Percentiles rank a stretch among this genome's conserved stretches.
Conservation (phyloP, 30 jellyfish, hydroid and myxozoan genomes). For the Mastigias papua region DNA sequence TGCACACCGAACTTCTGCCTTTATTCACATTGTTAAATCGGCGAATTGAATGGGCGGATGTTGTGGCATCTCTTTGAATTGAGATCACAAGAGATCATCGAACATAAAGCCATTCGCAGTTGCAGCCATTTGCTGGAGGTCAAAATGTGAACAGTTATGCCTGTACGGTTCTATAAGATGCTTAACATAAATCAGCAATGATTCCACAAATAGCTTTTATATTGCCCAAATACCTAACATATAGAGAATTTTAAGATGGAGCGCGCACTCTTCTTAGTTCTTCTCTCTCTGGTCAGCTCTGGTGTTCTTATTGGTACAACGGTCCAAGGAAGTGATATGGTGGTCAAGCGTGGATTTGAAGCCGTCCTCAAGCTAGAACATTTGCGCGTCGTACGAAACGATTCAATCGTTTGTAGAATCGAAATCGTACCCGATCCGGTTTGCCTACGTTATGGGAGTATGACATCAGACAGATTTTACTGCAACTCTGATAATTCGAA, state of each 20-base stretch:
- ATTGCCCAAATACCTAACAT: not conserved
- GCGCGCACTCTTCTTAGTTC: not conserved
- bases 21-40: slow-evolving; percentile 21
- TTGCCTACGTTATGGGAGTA: slow-evolving; percentile 71
- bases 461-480: slow-evolving; percentile 7
- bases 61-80: slow-evolving; percentile 48
- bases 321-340: not conserved
- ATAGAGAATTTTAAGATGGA: not conserved
- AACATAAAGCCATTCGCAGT: slow-evolving; percentile 27
- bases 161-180: slow-evolving; percentile 9
- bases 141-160: slow-evolving; percentile 38
- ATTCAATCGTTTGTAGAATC: slow-evolving; percentile 47
- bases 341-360: slow-evolving; percentile 26
- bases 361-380: slow-evolving; percentile 4
- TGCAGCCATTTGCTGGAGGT: slow-evolving; percentile 20
- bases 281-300: not conserved
- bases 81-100: slow-evolving; percentile 30
- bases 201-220: not conserved
- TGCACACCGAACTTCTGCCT: not conserved
- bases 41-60: slow-evolving; percentile 73
- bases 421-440: slow-evolving; percentile 66
- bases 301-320: not conserved
- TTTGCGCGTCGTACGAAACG: slow-evolving; percentile 7
- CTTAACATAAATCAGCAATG: slow-evolving; percentile 8
- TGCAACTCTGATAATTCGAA: slow-evolving; percentile 17